A percentile compares a stretch with the other conserved stretches of the same genome.
Conservation (phyloP, 2,113 vertebrate species). For the Bubo bubo region DNA sequence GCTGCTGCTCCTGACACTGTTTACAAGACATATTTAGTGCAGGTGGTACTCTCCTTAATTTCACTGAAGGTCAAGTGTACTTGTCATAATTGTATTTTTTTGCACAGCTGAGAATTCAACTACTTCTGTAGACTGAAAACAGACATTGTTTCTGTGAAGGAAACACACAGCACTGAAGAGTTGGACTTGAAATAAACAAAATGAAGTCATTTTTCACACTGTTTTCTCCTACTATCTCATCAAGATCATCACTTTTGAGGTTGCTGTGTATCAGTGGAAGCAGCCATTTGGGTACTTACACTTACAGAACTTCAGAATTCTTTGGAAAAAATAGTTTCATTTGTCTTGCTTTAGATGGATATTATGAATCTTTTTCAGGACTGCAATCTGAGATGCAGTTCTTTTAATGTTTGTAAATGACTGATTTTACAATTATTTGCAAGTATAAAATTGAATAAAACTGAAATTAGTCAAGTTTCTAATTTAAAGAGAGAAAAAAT, state of each 20-base stretch:
- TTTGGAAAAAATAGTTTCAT: not conserved
- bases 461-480: not conserved
- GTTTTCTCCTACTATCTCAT: not conserved
- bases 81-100: slow-evolving; percentile 65
- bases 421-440: not conserved
- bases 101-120: slow-evolving; percentile 56
- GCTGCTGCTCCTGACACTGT: slow-evolving; percentile 9
- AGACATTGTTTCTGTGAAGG: slow-evolving; percentile 25
- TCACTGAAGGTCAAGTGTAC: slow-evolving; percentile 52
- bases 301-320: not conserved
- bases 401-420: not conserved
- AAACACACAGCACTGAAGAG: not conserved
- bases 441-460: not conserved
- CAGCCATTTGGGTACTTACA: not conserved
- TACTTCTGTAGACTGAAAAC: slow-evolving; percentile 35
- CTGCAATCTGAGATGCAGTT: not conserved
- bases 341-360: not conserved
- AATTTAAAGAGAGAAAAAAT: not conserved
- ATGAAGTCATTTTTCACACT: not conserved
- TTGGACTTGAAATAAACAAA: not conserved
- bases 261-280: not conserved
- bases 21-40: slow-evolving; percentile 52
- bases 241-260: not conserved
- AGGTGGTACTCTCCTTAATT: slow-evolving; percentile 59
- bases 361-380: not conserved